phyloP scores from a whole-genome alignment of 2,888 invertebrate species.

The Drosophila putrida region DNA sequence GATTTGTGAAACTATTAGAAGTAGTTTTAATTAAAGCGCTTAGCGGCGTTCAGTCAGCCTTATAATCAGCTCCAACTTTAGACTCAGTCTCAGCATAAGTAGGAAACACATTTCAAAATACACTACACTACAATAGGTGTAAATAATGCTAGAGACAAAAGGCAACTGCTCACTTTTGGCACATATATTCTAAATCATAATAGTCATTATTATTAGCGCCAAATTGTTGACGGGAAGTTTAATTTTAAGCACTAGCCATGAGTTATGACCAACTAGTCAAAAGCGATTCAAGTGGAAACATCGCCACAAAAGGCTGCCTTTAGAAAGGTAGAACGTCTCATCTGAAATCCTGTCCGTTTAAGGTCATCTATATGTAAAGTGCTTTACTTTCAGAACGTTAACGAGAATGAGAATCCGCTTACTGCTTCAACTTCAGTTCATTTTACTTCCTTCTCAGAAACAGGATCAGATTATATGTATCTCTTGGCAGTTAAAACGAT shows the following conservation, averaged over 20 bases:
- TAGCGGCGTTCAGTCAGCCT: slow-evolving; percentile 53
- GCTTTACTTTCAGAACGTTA: slow-evolving; percentile 13
- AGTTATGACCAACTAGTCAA: slow-evolving; percentile 55
- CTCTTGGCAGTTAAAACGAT: slow-evolving; percentile 43
- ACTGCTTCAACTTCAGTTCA: slow-evolving; percentile 5
- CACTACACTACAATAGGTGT: slow-evolving; percentile 15
- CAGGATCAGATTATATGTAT: slow-evolving; percentile 44
- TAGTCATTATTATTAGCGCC: slow-evolving; percentile 48
- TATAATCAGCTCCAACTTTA: slow-evolving; percentile 39
- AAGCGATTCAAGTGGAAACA: slow-evolving; percentile 50
- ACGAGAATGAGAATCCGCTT: slow-evolving; percentile 25
- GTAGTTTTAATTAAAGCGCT: slow-evolving; percentile 61
- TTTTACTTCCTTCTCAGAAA: slow-evolving; percentile 50
- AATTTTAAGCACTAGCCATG: slow-evolving; percentile 52
- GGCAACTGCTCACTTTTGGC: slow-evolving; percentile 11
- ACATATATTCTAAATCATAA: slow-evolving; percentile 45
- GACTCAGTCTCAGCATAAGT: neutral
- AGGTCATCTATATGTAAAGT: slow-evolving; percentile 59
- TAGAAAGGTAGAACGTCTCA: slow-evolving; percentile 58
- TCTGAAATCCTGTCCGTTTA: slow-evolving; percentile 62
- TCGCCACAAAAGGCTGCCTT: slow-evolving; percentile 53
- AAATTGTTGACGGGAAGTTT: slow-evolving; percentile 70
- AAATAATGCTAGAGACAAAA: slow-evolving; percentile 30
- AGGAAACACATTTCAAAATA: slow-evolving; percentile 31
- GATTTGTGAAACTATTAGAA: slow-evolving; percentile 66